phyloP scores from a whole-genome alignment of 2,113 vertebrate species.

The Carassius gibelio region DNA sequence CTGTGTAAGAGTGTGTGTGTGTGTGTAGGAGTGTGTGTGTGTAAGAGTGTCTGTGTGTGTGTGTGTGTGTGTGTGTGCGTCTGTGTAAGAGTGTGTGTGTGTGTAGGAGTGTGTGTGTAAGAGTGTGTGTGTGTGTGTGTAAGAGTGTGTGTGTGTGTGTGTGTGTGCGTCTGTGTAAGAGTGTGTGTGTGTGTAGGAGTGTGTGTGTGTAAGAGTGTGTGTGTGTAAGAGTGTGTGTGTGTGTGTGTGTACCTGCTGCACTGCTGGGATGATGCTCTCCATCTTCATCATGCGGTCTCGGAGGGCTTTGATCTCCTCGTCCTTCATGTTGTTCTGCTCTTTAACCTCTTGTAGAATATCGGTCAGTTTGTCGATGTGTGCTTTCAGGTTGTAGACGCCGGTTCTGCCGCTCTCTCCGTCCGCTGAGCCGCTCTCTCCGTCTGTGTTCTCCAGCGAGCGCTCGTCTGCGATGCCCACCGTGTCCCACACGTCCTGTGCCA shows the following conservation, averaged over 20 bases:
- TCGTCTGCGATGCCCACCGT: conserved; percentile 83
- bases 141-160: neutral
- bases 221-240: neutral
- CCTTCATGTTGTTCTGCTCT: conserved; percentile 90
- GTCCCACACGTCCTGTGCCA: conserved; percentile 87
- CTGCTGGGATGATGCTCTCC: conserved; percentile 84
- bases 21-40: neutral
- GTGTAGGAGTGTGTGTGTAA: neutral
- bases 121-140: neutral
- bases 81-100: too few species aligned
- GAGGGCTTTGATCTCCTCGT: conserved; percentile 86
- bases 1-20: too few species aligned
- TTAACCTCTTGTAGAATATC: conserved; percentile 89
- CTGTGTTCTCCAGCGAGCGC: conserved; percentile 46
- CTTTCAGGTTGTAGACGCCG: conserved; percentile 77
- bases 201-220: neutral
- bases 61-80: neutral
- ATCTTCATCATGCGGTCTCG: conserved; percentile 87
- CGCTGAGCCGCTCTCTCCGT: conserved; percentile 43
- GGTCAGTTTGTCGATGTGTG: conserved; percentile 87
- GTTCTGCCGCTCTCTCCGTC: conserved; percentile 52
- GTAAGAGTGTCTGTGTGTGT: neutral
- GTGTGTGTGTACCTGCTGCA: conserved; percentile 70
- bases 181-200: neutral
- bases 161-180: too few species aligned